phyloP scores from a whole-genome alignment of 2,113 vertebrate species.

The Galbula dea region DNA sequence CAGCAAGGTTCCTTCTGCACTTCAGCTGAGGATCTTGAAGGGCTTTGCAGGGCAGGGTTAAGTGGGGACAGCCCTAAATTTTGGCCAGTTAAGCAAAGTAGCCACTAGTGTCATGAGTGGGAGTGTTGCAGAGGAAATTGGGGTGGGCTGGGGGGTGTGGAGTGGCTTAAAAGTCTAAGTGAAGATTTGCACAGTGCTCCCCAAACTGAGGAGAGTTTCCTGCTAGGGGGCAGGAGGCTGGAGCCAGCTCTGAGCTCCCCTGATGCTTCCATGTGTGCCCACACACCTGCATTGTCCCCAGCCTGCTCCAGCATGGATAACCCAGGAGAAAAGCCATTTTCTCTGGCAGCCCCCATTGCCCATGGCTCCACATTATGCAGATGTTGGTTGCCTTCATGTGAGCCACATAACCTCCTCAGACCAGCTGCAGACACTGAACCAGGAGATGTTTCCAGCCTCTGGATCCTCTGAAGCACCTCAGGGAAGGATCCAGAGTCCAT shows the following conservation, averaged over 20 bases:
- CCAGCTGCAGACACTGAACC: not conserved
- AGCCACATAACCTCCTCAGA: not conserved
- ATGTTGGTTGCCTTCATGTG: not conserved
- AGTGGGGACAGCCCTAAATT: not conserved
- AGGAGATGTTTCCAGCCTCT: not conserved
- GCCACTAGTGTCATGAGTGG: not conserved
- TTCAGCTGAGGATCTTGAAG: not conserved
- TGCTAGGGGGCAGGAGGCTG: not conserved
- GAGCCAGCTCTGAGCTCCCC: not conserved
- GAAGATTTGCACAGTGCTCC: not conserved
- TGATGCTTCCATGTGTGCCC: not conserved
- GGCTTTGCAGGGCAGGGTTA: not conserved
- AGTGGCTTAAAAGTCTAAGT: not conserved
- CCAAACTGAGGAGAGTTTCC: not conserved
- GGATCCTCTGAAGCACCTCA: not conserved
- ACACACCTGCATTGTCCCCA: not conserved
- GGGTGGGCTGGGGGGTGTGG: not conserved
- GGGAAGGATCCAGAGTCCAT: not conserved
- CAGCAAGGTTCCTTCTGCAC: rapidly evolving
- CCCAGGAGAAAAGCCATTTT: not conserved
- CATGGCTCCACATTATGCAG: rapidly evolving
- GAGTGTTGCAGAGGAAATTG: not conserved
- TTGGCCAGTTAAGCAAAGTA: not conserved
- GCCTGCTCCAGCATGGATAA: not conserved
- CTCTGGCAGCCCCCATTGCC: not conserved